Evolutionary conservation across 2,888 invertebrate genomes (phyloP).

Genomic region (Catocala sponsa): DNA sequence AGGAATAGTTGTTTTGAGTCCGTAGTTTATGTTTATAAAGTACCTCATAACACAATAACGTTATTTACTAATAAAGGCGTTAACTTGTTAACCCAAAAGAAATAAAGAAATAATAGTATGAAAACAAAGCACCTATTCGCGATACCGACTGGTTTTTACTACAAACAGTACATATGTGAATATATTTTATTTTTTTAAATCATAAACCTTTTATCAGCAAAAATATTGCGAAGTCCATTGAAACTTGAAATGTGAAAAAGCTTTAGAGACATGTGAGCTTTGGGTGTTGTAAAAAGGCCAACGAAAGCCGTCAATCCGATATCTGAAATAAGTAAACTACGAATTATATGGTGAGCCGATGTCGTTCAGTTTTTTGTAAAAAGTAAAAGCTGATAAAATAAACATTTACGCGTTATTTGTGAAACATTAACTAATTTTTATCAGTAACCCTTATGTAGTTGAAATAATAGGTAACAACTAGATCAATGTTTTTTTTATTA

Average conservation of each 20-base stretch:
- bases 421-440: background rate
- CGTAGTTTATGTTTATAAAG: too few relatives aligned
- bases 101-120: too few relatives aligned
- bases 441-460: too few relatives aligned
- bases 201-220: constrained; percentile 3
- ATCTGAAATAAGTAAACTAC: constrained; percentile 61
- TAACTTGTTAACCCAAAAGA: too few relatives aligned
- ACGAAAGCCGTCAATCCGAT: constrained; percentile 49
- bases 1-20: too few relatives aligned
- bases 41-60: too few relatives aligned
- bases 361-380: constrained; percentile 12
- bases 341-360: constrained; percentile 34
- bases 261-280: constrained; percentile 52
- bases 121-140: too few relatives aligned
- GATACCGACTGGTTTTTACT: too few relatives aligned
- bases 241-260: constrained; percentile 43
- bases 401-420: background rate
- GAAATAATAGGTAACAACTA: too few relatives aligned
- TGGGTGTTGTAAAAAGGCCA: constrained; percentile 59
- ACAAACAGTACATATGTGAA: too few relatives aligned
- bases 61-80: too few relatives aligned
- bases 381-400: background rate
- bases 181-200: background rate
- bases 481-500: too few relatives aligned
- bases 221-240: constrained; percentile 40